Evolutionary conservation across 2,113 vertebrate species (phyloP).

Genomic region (Marmota flaviventris): DNA sequence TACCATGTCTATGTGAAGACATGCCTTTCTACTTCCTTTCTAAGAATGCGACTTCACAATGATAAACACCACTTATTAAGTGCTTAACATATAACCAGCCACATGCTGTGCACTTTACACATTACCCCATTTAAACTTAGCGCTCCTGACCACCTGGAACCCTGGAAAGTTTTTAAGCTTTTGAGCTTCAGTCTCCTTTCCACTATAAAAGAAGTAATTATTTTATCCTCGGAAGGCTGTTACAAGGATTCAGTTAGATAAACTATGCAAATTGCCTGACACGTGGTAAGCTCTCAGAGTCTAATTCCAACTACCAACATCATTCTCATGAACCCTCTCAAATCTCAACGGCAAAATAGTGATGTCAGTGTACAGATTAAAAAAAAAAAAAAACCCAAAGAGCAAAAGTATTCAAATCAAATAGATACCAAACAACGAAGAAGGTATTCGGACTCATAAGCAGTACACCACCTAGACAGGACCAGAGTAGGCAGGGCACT

Average conservation of each 20-base stretch:
- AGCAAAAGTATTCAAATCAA: background rate
- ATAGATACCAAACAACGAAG: background rate
- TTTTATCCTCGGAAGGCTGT: background rate
- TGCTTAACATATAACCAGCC: background rate
- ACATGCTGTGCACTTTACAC: background rate
- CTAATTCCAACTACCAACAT: background rate
- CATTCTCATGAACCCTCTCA: background rate
- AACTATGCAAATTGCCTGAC: background rate
- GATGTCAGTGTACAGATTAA: rapidly evolving
- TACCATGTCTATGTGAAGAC: too few species aligned
- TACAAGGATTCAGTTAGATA: background rate
- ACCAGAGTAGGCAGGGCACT: rapidly evolving
- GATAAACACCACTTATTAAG: rapidly evolving
- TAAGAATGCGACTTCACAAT: background rate
- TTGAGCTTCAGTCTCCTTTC: background rate
- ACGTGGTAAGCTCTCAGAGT: rapidly evolving
- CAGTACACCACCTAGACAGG: background rate
- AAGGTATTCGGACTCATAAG: background rate
- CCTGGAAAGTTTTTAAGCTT: background rate
- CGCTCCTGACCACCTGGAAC: background rate
- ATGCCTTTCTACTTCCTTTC: background rate
- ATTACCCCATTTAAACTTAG: background rate
- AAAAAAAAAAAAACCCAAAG: background rate
- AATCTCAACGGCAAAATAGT: rapidly evolving
- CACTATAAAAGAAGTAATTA: background rate